Conservation (phyloP, 2,113 vertebrate species). For the Oreochromis niloticus region DNA sequence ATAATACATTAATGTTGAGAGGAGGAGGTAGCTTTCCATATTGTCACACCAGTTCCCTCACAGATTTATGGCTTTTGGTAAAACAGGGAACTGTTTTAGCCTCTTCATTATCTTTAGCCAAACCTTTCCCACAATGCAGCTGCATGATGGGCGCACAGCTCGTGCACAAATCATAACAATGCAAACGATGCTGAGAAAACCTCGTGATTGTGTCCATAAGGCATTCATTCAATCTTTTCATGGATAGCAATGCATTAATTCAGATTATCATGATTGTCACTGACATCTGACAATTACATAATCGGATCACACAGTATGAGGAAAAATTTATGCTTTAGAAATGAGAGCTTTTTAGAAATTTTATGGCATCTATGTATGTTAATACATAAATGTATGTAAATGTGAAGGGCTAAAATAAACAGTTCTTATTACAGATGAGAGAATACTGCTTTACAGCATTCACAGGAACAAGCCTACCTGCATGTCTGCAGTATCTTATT, state of each 20-base stretch:
- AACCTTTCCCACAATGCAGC: not conserved
- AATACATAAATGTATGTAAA: not conserved
- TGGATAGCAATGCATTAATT: not conserved
- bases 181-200: not conserved
- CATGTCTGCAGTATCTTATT: not conserved
- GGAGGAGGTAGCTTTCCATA: not conserved
- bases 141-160: not conserved
- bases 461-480: not conserved
- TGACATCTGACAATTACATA: not conserved
- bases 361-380: not conserved
- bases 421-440: not conserved
- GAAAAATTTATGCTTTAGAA: not conserved
- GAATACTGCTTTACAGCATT: slow-evolving; percentile 3
- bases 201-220: not conserved
- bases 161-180: not conserved
- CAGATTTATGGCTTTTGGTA: slow-evolving; percentile 43
- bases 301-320: not conserved
- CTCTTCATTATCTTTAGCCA: not conserved
- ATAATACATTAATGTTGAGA: not conserved
- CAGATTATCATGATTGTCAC: not conserved
- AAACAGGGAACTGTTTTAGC: not conserved
- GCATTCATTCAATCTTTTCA: not conserved
- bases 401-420: not conserved
- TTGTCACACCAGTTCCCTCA: not conserved
- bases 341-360: not conserved